Evolutionary conservation across 1,140 invertebrate genomes (phyloP).

Genomic region (Lutraria rhynchaena): DNA sequence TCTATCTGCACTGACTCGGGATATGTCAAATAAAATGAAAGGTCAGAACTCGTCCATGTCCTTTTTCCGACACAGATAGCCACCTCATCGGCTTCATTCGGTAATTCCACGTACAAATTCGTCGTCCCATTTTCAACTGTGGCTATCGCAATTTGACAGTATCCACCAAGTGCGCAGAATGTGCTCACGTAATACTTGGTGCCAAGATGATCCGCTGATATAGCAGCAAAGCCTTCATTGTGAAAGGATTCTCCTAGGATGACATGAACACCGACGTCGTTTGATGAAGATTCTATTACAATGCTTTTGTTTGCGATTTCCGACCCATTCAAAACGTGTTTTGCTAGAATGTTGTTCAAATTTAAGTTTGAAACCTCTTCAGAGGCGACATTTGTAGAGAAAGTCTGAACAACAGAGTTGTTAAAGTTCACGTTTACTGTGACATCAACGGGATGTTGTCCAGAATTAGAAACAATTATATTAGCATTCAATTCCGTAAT

Average conservation of each 20-base stretch:
- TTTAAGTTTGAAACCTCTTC: background rate
- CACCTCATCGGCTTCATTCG: constrained; percentile 16
- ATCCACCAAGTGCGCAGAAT: constrained; percentile 22
- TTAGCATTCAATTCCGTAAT: too few species aligned
- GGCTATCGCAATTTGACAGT: constrained; percentile 25
- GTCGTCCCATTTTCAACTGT: background rate
- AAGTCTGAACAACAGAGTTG: background rate
- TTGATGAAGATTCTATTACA: background rate
- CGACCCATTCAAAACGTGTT: background rate
- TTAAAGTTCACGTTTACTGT: too few species aligned
- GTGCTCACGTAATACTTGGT: constrained; percentile 38
- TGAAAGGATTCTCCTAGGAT: background rate
- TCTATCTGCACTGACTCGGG: constrained; percentile 31
- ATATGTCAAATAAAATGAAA: constrained; percentile 2
- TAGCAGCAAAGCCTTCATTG: constrained; percentile 11
- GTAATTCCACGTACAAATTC: constrained; percentile 20
- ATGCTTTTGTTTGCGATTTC: constrained; percentile 17
- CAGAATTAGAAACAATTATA: too few species aligned
- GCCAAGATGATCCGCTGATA: background rate
- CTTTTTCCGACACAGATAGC: constrained; percentile 16
- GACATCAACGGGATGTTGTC: too few species aligned
- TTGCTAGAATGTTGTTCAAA: background rate
- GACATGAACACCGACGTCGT: background rate
- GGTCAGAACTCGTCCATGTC: background rate
- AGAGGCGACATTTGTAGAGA: too few species aligned